Base-by-base conservation (phyloP, 2,113 vertebrate species). In the Romanogobio albipinnatus region DNA sequence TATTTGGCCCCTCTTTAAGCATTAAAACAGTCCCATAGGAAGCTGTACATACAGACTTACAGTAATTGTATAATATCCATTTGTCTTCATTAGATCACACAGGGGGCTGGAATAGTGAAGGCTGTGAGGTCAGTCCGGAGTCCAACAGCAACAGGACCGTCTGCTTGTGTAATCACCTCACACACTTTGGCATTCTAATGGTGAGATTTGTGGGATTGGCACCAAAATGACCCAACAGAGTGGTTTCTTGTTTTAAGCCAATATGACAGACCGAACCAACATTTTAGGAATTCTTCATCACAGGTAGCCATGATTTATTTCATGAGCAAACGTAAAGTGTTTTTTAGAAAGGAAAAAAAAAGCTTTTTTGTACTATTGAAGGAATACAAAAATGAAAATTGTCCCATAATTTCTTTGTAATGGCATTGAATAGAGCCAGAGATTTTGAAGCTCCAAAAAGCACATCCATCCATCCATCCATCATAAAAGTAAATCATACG, bases 151-250 rank as follows among this genome's bases (percentile, higher is more conserved):
- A 92, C 6, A 94, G 93, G 86, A 99, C 97, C 0, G 5, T 98
- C 82, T 99, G 98, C 91, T 90, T 96, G 7, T 99, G 98, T 84
- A 87, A 95, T 91, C 98, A 99, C 90, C 96, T 99, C 88, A 99
- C 98, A 0, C 96, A 99, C 90, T 99, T 99, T 0, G 98, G 96
- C 62, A 91, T 99, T 87, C 94, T 99, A 24, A 97, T 99, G 98
- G 98, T 98, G 92, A 91, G 95, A 78, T 85, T 51, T 84, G 58
- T 84, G 59, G 24, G n/a, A 73, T 85, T 85, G 51, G 14, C 49
- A 58, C 17, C 59, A 68, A 39, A 76, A 19, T 64, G 36, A 39
- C 45, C 58, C 70, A 66, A 33, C 14, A 75, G 3, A 84, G 6
- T 8, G 24, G 26, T 68, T 84, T 84, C 47, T 53, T 77, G 24